Conservation (phyloP, 2,797 vertebrate genomes). For the Brotula barbata region DNA sequence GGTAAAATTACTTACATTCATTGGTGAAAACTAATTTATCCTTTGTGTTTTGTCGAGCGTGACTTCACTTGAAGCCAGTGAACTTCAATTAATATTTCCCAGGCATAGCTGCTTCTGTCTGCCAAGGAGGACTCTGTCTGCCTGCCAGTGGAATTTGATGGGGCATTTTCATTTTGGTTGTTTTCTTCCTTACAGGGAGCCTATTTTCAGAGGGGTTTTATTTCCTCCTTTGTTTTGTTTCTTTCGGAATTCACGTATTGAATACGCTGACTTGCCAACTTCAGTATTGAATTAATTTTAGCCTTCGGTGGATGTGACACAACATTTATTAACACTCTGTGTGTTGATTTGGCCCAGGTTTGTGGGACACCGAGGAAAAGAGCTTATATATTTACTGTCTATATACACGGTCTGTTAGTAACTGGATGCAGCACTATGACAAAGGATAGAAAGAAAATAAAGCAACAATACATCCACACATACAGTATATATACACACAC, state of each 20-base stretch:
- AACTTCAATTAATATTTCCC: conserved; percentile 14
- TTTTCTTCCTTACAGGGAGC: conserved; percentile 5
- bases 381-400: no score
- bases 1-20: conserved; percentile 18
- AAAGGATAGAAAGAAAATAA: no score
- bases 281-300: conserved; percentile 6
- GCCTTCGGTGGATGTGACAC: no score
- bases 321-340: background rate
- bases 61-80: conserved; percentile 15
- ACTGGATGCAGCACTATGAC: no score
- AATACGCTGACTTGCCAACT: conserved; percentile 13
- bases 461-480: no score
- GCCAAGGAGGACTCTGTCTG: conserved; percentile 2
- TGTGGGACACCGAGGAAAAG: background rate
- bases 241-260: conserved; percentile 5
- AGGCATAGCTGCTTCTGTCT: conserved; percentile 8
- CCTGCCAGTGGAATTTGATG: conserved; percentile 11
- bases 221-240: no score
- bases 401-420: no score
- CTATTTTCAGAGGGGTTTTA: conserved; percentile 12
- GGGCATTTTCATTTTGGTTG: conserved; percentile 20
- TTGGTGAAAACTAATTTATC: conserved; percentile 13
- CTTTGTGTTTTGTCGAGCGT: conserved; percentile 18
- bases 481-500: no score
- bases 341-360: background rate